These are phyloP conservation scores for Danaus plexippus DNA, from an alignment of 1,140 invertebrate species.

Conservation along the genomic window DNA sequence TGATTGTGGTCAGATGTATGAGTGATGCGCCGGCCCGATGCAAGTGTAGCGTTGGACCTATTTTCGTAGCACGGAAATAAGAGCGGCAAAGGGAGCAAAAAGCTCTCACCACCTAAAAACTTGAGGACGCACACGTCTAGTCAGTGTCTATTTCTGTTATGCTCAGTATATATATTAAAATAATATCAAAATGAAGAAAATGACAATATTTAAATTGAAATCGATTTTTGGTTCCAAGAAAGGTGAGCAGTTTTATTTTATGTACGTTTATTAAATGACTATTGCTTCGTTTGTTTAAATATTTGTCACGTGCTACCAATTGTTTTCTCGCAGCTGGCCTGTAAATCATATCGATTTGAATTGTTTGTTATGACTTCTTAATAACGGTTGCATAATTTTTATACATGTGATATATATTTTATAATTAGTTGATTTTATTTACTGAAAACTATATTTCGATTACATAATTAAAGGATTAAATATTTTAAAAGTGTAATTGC, in stretches of 20 bases:
- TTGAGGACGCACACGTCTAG: slow-evolving; percentile 52
- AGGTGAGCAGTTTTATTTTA: slow-evolving; percentile 39
- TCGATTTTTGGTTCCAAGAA: slow-evolving; percentile 60
- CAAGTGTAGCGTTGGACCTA: slow-evolving; percentile 66
- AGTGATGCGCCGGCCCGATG: slow-evolving; percentile 63
- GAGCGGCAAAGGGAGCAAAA: slow-evolving; percentile 70
- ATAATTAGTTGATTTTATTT: too few species aligned
- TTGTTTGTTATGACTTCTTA: too few species aligned
- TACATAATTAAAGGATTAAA: too few species aligned
- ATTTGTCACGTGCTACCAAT: slow-evolving; percentile 13
- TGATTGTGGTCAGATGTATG: slow-evolving; percentile 44
- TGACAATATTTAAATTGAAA: slow-evolving; percentile 59
- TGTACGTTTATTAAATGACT: background rate
- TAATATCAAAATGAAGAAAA: slow-evolving; percentile 55
- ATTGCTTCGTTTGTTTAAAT: slow-evolving; percentile 5
- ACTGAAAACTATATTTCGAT: too few species aligned
- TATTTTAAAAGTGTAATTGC: too few species aligned
- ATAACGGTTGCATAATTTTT: too few species aligned
- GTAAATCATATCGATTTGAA: background rate
- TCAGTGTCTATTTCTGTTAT: slow-evolving; percentile 63
- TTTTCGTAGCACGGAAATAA: slow-evolving; percentile 72
- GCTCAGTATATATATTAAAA: slow-evolving; percentile 18
- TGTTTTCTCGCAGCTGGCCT: slow-evolving; percentile 6
- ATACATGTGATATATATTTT: too few species aligned
- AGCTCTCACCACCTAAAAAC: slow-evolving; percentile 61